These are phyloP conservation scores for Phaenicophaeus curvirostris DNA, from an alignment of 2,797 vertebrate genomes.

Conservation along the genomic window DNA sequence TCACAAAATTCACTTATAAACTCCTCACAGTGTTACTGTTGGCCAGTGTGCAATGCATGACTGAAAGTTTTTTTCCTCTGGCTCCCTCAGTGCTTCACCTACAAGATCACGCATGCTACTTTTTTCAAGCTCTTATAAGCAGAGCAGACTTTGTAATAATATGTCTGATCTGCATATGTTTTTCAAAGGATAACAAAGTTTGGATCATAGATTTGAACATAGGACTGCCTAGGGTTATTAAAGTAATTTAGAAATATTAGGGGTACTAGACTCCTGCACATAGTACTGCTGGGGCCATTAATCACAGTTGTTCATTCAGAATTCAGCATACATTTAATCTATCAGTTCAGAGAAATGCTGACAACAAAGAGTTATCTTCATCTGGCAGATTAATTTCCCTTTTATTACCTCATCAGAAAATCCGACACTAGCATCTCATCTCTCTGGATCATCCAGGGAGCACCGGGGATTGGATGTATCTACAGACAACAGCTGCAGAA, in stretches of 20 bases:
- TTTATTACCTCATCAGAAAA: neutral
- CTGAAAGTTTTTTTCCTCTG: neutral
- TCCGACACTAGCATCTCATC: neutral
- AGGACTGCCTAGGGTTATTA: neutral
- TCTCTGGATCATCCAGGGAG: neutral
- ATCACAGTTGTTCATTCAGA: neutral
- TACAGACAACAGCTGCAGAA: neutral
- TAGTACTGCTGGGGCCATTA: neutral
- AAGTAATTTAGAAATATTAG: neutral
- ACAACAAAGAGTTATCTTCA: neutral
- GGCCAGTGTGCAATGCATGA: neutral
- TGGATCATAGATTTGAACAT: neutral
- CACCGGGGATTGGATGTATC: neutral
- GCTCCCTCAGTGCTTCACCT: neutral
- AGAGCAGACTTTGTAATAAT: neutral
- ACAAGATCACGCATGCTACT: neutral
- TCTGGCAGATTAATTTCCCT: conserved; percentile 4
- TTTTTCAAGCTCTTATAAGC: neutral
- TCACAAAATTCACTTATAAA: neutral
- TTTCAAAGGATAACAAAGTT: neutral
- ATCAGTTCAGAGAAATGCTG: neutral
- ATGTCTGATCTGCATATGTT: neutral
- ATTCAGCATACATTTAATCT: neutral
- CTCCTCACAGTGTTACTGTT: neutral
- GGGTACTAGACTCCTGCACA: neutral